These are phyloP conservation scores for Idaea biselata DNA, from an alignment of 2,888 invertebrate species.

Conservation along the genomic window DNA sequence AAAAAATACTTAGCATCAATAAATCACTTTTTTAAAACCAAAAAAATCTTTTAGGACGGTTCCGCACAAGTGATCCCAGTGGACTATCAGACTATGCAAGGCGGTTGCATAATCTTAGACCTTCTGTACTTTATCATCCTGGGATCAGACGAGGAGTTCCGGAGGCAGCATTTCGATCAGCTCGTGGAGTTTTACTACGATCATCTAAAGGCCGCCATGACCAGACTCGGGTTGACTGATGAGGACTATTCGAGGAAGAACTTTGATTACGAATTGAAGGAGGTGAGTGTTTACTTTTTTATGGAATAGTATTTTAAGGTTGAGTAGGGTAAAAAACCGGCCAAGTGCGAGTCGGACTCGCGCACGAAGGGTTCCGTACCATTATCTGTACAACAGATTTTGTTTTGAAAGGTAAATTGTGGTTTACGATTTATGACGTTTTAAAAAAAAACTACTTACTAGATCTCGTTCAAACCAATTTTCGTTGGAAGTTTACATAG, in stretches of 20 bases:
- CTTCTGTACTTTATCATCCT: background rate
- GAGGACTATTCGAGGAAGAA: background rate
- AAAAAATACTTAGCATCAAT: no score
- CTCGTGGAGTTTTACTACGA: conserved; percentile 2
- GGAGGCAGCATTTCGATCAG: background rate
- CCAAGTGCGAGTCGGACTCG: no score
- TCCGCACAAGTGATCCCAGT: background rate
- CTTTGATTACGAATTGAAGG: background rate
- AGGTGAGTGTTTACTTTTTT: background rate
- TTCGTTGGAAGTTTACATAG: no score
- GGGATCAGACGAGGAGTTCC: background rate
- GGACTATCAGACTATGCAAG: background rate
- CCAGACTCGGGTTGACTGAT: background rate
- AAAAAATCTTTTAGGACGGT: background rate
- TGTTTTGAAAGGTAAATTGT: no score
- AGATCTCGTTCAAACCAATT: no score
- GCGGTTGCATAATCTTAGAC: background rate
- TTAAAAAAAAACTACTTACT: no score
- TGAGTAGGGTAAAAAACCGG: no score
- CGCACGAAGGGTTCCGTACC: no score
- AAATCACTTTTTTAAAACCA: no score
- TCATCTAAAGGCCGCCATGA: conserved; percentile 3
- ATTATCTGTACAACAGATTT: no score
- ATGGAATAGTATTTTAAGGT: background rate
- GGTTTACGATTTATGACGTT: no score